A percentile compares a stretch with the other conserved stretches of the same genome.
Conservation (phyloP, 1,140 invertebrate genomes). For the Pseudachorutes palmiensis region DNA sequence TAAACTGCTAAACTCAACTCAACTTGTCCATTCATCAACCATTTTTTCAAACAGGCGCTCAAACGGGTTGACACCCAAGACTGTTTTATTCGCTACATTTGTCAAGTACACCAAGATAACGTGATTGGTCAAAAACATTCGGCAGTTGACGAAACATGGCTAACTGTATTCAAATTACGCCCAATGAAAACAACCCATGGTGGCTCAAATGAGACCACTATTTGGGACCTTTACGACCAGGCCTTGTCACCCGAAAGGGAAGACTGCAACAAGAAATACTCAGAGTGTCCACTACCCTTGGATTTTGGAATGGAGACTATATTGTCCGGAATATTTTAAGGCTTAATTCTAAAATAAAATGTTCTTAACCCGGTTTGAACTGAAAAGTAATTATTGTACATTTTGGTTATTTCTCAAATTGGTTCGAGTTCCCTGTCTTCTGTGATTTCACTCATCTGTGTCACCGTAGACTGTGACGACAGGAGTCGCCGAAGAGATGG, state of each 20-base stretch:
- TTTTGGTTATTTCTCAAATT: background rate
- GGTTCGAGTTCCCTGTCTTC: conserved; percentile 32
- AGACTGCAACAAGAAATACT: background rate
- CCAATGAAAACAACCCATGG: background rate
- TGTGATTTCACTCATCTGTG: conserved; percentile 35
- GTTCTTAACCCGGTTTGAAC: background rate
- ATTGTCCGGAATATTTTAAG: background rate
- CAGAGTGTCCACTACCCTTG: background rate
- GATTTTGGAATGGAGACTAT: background rate
- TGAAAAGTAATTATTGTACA: background rate
- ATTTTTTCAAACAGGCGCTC: conserved; percentile 18
- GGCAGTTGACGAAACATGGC: conserved; percentile 18
- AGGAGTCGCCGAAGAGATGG: conserved; percentile 24
- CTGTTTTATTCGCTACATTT: conserved; percentile 35
- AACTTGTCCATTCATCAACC: background rate
- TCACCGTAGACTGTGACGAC: conserved; percentile 30
- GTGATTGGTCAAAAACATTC: conserved; percentile 16
- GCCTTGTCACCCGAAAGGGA: background rate
- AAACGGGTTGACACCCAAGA: conserved; percentile 32
- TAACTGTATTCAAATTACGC: conserved; percentile 28
- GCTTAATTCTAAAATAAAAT: background rate
- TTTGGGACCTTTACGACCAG: background rate
- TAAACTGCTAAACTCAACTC: background rate
- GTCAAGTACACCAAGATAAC: conserved; percentile 33
- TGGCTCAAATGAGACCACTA: background rate